These are phyloP conservation scores for Drosophila atroscutellata DNA, from an alignment of 2,888 invertebrate genomes.

Conservation along the genomic window DNA sequence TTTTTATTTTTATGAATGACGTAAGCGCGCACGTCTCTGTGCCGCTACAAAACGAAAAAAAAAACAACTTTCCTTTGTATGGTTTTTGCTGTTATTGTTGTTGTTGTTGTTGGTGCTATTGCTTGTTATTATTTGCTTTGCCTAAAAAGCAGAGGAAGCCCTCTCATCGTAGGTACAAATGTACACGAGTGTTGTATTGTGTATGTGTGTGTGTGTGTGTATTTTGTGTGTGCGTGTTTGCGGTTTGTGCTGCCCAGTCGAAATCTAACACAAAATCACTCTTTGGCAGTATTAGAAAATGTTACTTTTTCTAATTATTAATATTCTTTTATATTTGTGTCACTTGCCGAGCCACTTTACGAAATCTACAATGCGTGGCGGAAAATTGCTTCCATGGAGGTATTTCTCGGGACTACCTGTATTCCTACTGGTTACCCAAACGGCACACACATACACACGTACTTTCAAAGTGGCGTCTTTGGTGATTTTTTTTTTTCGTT, in stretches of 20 bases:
- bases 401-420: neutral
- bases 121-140: constrained; percentile 41
- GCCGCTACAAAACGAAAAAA: constrained; percentile 58
- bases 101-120: constrained; percentile 26
- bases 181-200: neutral
- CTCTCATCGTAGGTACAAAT: constrained; percentile 30
- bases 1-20: constrained; percentile 79
- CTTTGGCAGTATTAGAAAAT: neutral
- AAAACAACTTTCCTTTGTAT: constrained; percentile 56
- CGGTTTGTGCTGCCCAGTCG: constrained; percentile 3
- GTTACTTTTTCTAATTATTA: neutral
- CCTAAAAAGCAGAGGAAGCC: constrained; percentile 48
- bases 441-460: constrained; percentile 22
- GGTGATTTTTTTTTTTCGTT: constrained; percentile 29
- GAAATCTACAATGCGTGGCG: neutral
- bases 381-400: neutral
- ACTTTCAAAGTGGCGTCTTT: constrained; percentile 59
- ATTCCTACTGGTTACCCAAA: neutral
- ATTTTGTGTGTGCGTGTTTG: constrained; percentile 18
- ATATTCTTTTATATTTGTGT: neutral
- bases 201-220: neutral
- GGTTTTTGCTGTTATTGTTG: constrained; percentile 35
- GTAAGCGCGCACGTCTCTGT: constrained; percentile 66
- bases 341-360: neutral
- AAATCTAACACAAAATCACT: neutral